Percentiles rank a stretch among this genome's conserved stretches.
Evolutionary conservation across 2,888 invertebrate species (phyloP).

Genomic region (Hypselothyrea guttata): DNA sequence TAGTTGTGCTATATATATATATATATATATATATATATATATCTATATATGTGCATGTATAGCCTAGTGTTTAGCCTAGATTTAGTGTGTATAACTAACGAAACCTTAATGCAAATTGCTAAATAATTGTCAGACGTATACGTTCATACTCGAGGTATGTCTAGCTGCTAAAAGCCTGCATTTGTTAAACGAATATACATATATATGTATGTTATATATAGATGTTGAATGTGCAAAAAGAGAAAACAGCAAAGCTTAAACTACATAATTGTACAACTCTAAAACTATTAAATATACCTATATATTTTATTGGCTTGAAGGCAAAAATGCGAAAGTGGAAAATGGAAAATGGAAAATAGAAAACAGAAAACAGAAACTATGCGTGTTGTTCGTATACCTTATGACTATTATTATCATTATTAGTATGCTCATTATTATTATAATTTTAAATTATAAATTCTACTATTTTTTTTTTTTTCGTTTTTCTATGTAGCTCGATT

Average conservation of each 20-base stretch:
- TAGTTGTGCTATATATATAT: slow-evolving; percentile 1
- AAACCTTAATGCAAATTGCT: slow-evolving; percentile 26
- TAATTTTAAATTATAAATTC: neutral
- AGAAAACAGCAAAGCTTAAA: slow-evolving; percentile 23
- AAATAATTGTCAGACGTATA: slow-evolving; percentile 30
- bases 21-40: slow-evolving; percentile 7
- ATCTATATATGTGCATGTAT: slow-evolving; percentile 11
- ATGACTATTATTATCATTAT: slow-evolving; percentile 25
- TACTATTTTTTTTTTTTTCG: slow-evolving; percentile 1
- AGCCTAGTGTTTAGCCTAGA: too few relatives aligned
- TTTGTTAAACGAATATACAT: slow-evolving; percentile 61
- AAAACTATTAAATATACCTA: too few relatives aligned
- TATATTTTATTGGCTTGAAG: too few relatives aligned
- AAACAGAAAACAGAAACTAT: neutral
- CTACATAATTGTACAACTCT: too few relatives aligned
- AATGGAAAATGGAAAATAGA: too few relatives aligned
- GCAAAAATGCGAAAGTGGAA: too few relatives aligned
- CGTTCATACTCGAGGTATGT: slow-evolving; percentile 9
- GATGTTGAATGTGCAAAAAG: slow-evolving; percentile 43
- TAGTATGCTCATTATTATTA: slow-evolving; percentile 12
- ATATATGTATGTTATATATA: too few relatives aligned
- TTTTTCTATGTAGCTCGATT: slow-evolving; percentile 2
- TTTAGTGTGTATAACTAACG: slow-evolving; percentile 10
- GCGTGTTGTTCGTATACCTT: slow-evolving; percentile 37
- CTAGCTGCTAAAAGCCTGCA: slow-evolving; percentile 48